Evolutionary conservation across 2,113 vertebrate genomes (phyloP), one percentile per base, ranked within the genome.

Genomic region (Eptesicus fuscus): DNA sequence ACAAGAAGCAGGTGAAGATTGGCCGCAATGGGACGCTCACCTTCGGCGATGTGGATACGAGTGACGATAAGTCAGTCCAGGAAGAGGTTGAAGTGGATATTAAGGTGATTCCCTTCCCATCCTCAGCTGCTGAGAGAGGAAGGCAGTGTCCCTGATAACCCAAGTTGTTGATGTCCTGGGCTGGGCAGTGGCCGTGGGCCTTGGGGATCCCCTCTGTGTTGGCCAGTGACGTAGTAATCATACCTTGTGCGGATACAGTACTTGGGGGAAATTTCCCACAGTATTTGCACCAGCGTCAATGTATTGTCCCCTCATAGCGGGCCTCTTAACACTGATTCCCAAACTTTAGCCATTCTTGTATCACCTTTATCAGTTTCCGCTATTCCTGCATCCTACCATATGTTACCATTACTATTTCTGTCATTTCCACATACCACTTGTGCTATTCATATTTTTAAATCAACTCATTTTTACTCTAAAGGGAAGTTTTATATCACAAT

Each of bases 1-100:
- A 99, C 94, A 99, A 99, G 98, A 99, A 99, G 91, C 99, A 99
- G 70, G 99, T 99, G 95, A 99, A 99, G 97, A 99, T 99, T 7
- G 99, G 99, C 94, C 99, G 99, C 90, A 99, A 99, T 1, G 99
- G 99, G 74, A 98, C 98, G 6, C 98, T 99, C n/a, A 97, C 98
- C 53, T 99, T 99, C 2, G 99, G 99, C 5, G 99, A 99, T 88
- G 96, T 98, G 49, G 99, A 99, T 87, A 96, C 91, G 7, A 85
- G 97, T 1, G 98, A 97, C 18, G 98, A 98, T 92, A 98, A 98
- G 78, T 96, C 98, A 0, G 96, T 98, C 59, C 99, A 99, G 96
- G 99, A 99, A 90, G 99, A 99, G 95, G 98, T 98, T 84, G 99
- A 99, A 97, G 98, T 99, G 94, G 99, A 99, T 97, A 98, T 99